Evolutionary conservation across 2,888 invertebrate genomes (phyloP), one percentile per base, ranked within the genome.

Genomic region (Limulus polyphemus): DNA sequence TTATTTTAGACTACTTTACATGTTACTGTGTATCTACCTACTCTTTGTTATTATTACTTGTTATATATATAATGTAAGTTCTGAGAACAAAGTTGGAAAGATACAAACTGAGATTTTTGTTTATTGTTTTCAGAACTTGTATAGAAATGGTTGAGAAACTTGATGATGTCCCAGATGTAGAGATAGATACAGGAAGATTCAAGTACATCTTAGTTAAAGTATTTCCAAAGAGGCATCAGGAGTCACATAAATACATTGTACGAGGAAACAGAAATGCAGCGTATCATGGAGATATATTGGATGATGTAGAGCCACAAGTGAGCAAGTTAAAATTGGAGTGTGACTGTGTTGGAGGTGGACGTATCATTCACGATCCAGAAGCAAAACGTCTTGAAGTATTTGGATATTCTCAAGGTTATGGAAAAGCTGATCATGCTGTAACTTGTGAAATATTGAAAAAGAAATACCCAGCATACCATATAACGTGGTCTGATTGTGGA

Each of bases 271-370:
- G 79, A n/a, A 81, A 81, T 70, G 84, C 84, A 67, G 78, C 82
- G 61, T 93, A 83, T 77, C 92, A 93, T 75, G 81, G 86, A 86
- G 93, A 97, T 75, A 91, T 91, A 67, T 86, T 85, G 72, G 88
- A 90, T 55, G 73, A 75, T 48, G 73, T 76, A 1, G 70, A 72
- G 32, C 72, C 73, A 13, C 68, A 70, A n/a, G 72, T 77, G 32
- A 70, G 72, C 64, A 67, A 67, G 14, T 69, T 77, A 13, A 82
- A 81, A 0, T 74, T 87, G 62, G 84, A 87, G 64, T 84, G 85
- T 65, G 87, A 92, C 73, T 91, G 93, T 69, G 77, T 91, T 13
- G 97, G 97, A 9, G 97, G 97, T 17, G 97, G 97, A n/a, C 82
- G 94, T 72, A 95, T 98, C 72, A 82, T 85, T 49, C 92, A 93